phyloP scores from a whole-genome alignment of 1,140 invertebrate species.

The Colletes gigas region DNA sequence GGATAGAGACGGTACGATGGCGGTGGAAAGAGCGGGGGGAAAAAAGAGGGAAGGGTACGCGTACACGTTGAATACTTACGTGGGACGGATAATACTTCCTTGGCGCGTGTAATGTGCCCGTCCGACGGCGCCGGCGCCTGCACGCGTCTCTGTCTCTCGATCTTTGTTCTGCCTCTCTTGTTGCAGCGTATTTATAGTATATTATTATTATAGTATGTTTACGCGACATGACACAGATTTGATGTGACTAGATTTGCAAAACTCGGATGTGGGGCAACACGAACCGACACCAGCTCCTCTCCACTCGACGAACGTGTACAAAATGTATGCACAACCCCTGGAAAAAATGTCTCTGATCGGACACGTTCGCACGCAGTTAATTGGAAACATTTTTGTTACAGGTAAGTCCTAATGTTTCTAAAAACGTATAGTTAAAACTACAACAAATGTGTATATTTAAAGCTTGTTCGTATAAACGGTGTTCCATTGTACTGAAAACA shows the following conservation, averaged over 20 bases:
- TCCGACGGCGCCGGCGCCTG: conserved; percentile 68
- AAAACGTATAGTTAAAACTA: too few species aligned
- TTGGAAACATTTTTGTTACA: too few species aligned
- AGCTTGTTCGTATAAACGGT: too few species aligned
- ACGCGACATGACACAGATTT: conserved; percentile 67
- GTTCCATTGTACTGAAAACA: too few species aligned
- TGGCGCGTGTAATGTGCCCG: conserved; percentile 66
- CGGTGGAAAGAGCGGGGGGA: background rate
- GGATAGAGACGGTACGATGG: background rate
- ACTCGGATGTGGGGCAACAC: background rate
- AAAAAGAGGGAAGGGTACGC: conserved; percentile 10
- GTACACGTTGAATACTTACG: conserved; percentile 34
- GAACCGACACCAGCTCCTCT: background rate
- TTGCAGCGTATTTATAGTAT: conserved; percentile 68
- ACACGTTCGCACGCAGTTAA: too few species aligned
- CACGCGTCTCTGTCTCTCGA: conserved; percentile 44
- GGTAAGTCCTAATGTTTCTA: too few species aligned
- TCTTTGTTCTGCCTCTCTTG: background rate
- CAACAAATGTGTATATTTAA: too few species aligned
- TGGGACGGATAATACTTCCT: conserved; percentile 64
- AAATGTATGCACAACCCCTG: too few species aligned
- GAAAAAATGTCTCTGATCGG: too few species aligned
- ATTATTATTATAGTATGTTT: conserved; percentile 73
- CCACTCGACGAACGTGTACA: too few species aligned
- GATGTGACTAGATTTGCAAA: conserved; percentile 13